Evolutionary conservation across 1,140 invertebrate genomes (phyloP).

Genomic region (Formica selysi): DNA sequence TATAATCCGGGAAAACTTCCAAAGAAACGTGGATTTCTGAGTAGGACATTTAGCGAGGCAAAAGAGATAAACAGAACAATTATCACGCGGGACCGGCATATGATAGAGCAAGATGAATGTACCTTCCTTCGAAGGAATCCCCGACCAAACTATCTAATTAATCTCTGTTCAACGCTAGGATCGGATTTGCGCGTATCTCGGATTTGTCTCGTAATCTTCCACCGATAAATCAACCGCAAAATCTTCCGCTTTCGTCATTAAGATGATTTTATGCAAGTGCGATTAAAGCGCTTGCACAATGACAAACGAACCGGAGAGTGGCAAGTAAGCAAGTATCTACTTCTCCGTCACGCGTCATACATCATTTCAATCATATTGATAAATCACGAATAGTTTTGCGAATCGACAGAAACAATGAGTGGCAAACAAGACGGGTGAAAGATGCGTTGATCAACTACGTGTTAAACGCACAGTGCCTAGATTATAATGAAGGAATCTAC

Average conservation of each 20-base stretch:
- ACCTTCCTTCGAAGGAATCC: background rate
- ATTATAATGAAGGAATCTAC: background rate
- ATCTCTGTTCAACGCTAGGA: background rate
- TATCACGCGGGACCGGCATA: background rate
- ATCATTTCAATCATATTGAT: too few relatives aligned
- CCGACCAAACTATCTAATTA: conserved; percentile 7
- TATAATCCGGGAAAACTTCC: conserved; percentile 2
- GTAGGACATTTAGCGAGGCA: conserved; percentile 15
- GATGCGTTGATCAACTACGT: background rate
- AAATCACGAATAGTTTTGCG: background rate
- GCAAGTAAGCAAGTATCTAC: background rate
- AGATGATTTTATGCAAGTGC: background rate
- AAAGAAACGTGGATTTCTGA: background rate
- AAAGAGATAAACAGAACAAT: conserved; percentile 41
- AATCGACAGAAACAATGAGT: background rate
- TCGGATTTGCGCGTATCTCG: background rate
- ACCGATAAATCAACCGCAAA: background rate
- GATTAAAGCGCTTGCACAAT: background rate
- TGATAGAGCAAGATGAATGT: background rate
- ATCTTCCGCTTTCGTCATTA: conserved; percentile 1
- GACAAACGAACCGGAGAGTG: background rate
- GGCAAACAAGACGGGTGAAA: background rate
- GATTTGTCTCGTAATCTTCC: conserved; percentile 3
- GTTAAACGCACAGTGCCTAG: background rate
- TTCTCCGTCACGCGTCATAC: background rate